Evolutionary conservation across 2,113 vertebrate species (phyloP), one percentile per base, ranked within the genome.

Genomic region (Okapia johnstoni): DNA sequence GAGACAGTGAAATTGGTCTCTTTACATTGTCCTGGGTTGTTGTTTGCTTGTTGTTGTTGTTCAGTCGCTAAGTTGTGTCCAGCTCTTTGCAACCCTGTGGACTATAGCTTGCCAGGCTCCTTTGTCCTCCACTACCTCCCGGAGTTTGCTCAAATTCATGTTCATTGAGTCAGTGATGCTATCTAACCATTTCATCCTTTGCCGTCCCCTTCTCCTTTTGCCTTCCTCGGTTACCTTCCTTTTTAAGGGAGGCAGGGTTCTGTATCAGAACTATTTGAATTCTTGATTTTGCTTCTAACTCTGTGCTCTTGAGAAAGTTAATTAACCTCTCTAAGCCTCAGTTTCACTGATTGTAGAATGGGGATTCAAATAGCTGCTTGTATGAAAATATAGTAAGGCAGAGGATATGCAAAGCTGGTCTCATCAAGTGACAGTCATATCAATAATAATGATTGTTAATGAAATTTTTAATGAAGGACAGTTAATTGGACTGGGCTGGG

Each of bases 401-500:
- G 61, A 79, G 13, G 40, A 23, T 46, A 15, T 0, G 4, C 43
- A 13, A 46, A 25, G 9, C 55, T 5, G 25, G 15, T n/a, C 15
- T 61, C 40, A 12, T 23, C 19, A 36, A 79, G 46, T 58, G 73
- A 73, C 4, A 48, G 57, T 10, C 19, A 14, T 52, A 36, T 83
- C 26, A 21, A 8, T 28, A 15, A 17, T 13, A 21, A 57, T 28
- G 30, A 19, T 58, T 36, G 10, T 46, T 84, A 88, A 30, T 46
- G 5, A 85, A 9, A 83, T 36, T 48, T 48, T 40, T 33, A 52
- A 12, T 1, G 6, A 60, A n/a, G 30, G 28, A 12, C 4, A 26
- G 33, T 15, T 12, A 12, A 9, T 1, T 28, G 33, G n/a, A 7
- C 40, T 3, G 1, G 26, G 1, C 0, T 14, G 25, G 23, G 5